Evolutionary conservation across 2,113 vertebrate genomes (phyloP).

Genomic region (Stictonetta naevosa): DNA sequence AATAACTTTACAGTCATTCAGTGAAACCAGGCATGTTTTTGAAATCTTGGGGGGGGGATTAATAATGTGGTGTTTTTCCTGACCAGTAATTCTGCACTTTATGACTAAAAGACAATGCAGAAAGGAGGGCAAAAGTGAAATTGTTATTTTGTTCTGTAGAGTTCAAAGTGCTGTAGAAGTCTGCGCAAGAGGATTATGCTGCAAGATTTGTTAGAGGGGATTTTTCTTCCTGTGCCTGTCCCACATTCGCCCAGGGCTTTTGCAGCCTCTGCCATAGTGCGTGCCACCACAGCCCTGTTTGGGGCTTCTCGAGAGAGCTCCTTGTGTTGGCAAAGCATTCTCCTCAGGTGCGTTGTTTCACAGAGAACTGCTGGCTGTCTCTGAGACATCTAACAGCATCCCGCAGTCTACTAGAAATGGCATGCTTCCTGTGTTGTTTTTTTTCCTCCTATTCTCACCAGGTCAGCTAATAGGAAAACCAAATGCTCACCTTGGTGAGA

Average conservation of each 20-base stretch:
- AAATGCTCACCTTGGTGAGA: not conserved
- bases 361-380: not conserved
- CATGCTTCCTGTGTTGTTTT: too few species aligned
- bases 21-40: not conserved
- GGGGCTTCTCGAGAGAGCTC: not conserved
- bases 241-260: not conserved
- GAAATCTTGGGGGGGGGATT: not conserved
- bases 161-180: not conserved
- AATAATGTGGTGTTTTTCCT: accelerated
- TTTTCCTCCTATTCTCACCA: not conserved
- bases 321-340: not conserved
- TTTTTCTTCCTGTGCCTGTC: accelerated
- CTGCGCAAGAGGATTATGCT: not conserved
- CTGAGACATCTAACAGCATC: not conserved
- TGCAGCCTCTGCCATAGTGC: not conserved
- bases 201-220: not conserved
- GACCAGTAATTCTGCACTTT: not conserved
- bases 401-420: not conserved
- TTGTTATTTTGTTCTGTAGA: not conserved
- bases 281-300: not conserved
- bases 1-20: not conserved
- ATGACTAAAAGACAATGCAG: not conserved
- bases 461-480: not conserved
- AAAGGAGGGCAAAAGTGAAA: not conserved
- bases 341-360: not conserved